Evolutionary conservation across 2,888 invertebrate genomes (phyloP).

Genomic region (Platynereis dumerilii): DNA sequence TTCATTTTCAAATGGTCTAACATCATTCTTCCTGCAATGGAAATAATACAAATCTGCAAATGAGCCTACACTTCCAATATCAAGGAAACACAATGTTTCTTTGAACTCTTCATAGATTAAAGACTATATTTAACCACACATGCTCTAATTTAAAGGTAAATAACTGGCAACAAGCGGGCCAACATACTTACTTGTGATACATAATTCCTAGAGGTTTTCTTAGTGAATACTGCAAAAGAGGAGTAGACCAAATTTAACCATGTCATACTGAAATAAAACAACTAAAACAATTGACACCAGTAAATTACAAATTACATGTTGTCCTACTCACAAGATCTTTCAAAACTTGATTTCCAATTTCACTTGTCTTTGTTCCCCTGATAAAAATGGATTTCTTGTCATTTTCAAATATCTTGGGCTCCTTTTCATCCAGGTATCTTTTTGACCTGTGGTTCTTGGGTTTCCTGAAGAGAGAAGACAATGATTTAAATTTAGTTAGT

Average conservation of each 20-base stretch:
- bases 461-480: constrained; percentile 70
- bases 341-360: constrained; percentile 73
- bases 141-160: too few species aligned
- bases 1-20: constrained; percentile 91
- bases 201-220: constrained; percentile 85
- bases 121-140: too few species aligned
- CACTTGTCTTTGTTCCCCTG: constrained; percentile 76
- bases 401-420: constrained; percentile 88
- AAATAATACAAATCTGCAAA: not conserved
- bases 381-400: constrained; percentile 84
- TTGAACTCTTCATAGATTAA: too few species aligned
- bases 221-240: constrained; percentile 70
- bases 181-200: constrained; percentile 52
- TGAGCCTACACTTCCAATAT: not conserved
- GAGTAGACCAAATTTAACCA: too few species aligned
- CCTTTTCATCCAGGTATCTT: constrained; percentile 78
- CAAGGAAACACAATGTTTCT: too few species aligned
- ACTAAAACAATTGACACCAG: too few species aligned
- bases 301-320: too few species aligned
- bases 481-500: too few species aligned
- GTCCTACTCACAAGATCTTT: constrained; percentile 81
- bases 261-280: too few species aligned
- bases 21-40: constrained; percentile 79
- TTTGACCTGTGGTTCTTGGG: constrained; percentile 89
- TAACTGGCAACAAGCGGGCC: not conserved